Conservation (phyloP, 2,797 vertebrate species). For the Trachurus trachurus region DNA sequence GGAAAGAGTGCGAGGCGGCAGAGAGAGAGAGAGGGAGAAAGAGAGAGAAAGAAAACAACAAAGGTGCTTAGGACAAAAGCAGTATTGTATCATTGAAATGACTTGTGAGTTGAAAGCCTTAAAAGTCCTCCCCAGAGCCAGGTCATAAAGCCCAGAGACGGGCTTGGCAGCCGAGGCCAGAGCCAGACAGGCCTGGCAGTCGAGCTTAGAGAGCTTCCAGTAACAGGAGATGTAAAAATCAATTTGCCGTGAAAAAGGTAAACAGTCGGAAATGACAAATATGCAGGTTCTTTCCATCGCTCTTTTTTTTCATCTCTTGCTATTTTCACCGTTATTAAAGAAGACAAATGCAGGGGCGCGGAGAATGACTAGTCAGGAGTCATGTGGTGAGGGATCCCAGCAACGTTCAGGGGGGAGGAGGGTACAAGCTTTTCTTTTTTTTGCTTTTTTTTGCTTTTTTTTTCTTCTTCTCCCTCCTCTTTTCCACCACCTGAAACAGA, state of each 20-base stretch:
- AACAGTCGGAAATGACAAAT: slow-evolving; percentile 90
- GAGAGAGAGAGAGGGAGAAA: slow-evolving; percentile 49
- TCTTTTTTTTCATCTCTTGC: slow-evolving; percentile 65
- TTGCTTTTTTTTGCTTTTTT: not conserved
- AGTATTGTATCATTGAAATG: slow-evolving; percentile 88
- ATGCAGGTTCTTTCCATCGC: slow-evolving; percentile 82
- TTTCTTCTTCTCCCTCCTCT: not conserved
- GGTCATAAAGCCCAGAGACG: slow-evolving; percentile 86
- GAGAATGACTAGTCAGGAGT: slow-evolving; percentile 72
- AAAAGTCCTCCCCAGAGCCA: slow-evolving; percentile 87
- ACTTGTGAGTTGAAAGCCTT: slow-evolving; percentile 87
- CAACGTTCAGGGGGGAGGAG: slow-evolving; percentile 33
- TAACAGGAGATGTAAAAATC: slow-evolving; percentile 90
- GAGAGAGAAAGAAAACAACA: slow-evolving; percentile 76
- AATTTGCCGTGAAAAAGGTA: slow-evolving; percentile 89
- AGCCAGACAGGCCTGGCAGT: slow-evolving; percentile 81
- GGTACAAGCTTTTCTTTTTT: not conserved
- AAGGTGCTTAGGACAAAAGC: slow-evolving; percentile 88
- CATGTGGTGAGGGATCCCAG: slow-evolving; percentile 76
- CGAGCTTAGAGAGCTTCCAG: slow-evolving; percentile 84
- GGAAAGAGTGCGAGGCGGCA: slow-evolving; percentile 48
- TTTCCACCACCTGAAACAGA: slow-evolving; percentile 58
- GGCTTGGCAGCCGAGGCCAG: slow-evolving; percentile 80
- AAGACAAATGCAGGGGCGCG: slow-evolving; percentile 72
- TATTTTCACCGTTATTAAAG: slow-evolving; percentile 81